A percentile compares a stretch with the other conserved stretches of the same genome.
These are phyloP conservation scores for Rhimphoctona megacephalus DNA, from an alignment of 2,888 invertebrate genomes.

Conservation along the genomic window DNA sequence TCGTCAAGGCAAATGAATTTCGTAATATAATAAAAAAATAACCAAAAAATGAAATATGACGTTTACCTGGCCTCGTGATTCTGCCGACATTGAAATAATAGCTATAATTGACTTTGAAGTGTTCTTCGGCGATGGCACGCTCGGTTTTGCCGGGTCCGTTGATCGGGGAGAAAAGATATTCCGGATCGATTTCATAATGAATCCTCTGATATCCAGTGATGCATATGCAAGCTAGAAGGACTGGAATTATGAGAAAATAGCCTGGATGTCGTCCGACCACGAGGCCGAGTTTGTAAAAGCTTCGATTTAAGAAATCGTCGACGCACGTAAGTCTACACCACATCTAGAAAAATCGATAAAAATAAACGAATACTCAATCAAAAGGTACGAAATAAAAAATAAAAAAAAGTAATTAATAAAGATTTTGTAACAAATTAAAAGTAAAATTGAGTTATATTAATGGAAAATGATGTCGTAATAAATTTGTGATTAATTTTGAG, in stretches of 20 bases:
- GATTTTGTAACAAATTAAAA: background rate
- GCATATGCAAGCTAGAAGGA: conserved; percentile 92
- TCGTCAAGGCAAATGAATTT: background rate
- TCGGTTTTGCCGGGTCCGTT: conserved; percentile 94
- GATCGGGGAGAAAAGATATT: conserved; percentile 95
- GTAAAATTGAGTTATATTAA: background rate
- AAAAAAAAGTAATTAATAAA: background rate
- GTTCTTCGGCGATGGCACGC: conserved; percentile 92
- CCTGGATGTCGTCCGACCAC: conserved; percentile 93
- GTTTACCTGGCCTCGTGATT: conserved; percentile 93
- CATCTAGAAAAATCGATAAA: conserved; percentile 87
- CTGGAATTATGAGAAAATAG: conserved; percentile 95
- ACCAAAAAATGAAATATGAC: background rate
- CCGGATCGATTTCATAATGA: conserved; percentile 96
- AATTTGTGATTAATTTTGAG: background rate
- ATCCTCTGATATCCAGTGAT: conserved; percentile 95
- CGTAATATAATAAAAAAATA: background rate
- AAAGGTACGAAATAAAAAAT: background rate
- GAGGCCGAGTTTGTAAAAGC: conserved; percentile 93
- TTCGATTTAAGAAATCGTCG: conserved; percentile 91
- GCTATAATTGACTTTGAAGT: conserved; percentile 95
- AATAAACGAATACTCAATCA: background rate
- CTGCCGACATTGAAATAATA: conserved; percentile 94
- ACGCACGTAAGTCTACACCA: conserved; percentile 90
- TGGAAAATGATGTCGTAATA: background rate